These are phyloP conservation scores for Heterodera schachtii DNA, from an alignment of 1,140 invertebrate genomes.

Conservation along the genomic window DNA sequence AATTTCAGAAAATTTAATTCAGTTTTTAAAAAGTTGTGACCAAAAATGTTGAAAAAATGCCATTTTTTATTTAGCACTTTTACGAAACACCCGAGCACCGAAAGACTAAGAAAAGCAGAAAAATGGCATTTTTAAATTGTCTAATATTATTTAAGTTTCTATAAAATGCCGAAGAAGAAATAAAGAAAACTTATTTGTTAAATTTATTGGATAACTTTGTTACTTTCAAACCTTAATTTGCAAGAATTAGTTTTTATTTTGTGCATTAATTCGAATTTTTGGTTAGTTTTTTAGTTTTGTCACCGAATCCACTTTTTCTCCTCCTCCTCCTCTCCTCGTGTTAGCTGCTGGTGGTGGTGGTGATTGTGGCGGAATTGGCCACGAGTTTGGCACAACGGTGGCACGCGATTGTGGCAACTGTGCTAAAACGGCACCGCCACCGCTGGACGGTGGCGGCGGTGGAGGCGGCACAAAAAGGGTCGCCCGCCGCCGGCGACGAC, in stretches of 20 bases:
- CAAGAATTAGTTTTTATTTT: neutral
- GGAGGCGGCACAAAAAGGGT: neutral
- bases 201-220: neutral
- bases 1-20: too few relatives aligned
- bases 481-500: too few relatives aligned
- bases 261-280: neutral
- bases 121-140: too few relatives aligned
- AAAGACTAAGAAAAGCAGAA: too few relatives aligned
- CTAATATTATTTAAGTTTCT: too few relatives aligned
- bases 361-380: neutral
- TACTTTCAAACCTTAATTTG: too few relatives aligned
- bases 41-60: too few relatives aligned
- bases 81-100: too few relatives aligned
- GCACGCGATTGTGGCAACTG: neutral
- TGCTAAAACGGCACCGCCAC: neutral
- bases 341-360: neutral
- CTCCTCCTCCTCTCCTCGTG: neutral
- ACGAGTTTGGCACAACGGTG: neutral
- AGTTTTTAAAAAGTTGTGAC: too few relatives aligned
- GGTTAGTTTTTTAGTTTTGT: neutral
- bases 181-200: neutral
- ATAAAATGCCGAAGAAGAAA: too few relatives aligned
- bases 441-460: neutral
- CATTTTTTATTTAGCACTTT: too few relatives aligned
- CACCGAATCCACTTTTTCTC: neutral